Evolutionary conservation across 2,113 vertebrate species (phyloP).

Genomic region (Fulmarus glacialis): DNA sequence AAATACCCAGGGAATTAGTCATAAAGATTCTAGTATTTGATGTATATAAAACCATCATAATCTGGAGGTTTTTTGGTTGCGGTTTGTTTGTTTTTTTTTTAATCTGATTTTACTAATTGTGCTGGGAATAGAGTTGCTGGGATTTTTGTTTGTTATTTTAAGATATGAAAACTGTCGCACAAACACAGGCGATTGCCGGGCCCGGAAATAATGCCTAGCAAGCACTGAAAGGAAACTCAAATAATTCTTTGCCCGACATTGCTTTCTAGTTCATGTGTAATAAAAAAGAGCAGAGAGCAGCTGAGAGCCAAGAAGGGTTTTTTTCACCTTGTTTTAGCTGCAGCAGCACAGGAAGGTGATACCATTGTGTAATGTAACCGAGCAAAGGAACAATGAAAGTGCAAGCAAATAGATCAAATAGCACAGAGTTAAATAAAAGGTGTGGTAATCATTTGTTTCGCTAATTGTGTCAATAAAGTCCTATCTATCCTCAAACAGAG

Average conservation of each 20-base stretch:
- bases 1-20: background rate
- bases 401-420: slow-evolving; percentile 40
- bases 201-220: background rate
- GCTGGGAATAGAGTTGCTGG: background rate
- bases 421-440: slow-evolving; percentile 39
- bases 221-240: slow-evolving; percentile 43
- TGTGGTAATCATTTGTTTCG: slow-evolving; percentile 41
- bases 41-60: background rate
- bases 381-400: slow-evolving; percentile 26
- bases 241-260: background rate
- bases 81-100: background rate
- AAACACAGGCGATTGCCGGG: background rate
- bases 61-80: background rate
- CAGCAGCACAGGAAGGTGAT: slow-evolving; percentile 28
- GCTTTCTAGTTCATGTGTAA: slow-evolving; percentile 19
- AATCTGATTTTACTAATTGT: slow-evolving; percentile 6
- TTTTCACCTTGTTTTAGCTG: slow-evolving; percentile 17
- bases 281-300: slow-evolving; percentile 25
- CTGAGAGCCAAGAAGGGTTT: background rate
- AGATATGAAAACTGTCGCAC: slow-evolving; percentile 5
- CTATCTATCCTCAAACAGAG: slow-evolving; percentile 16
- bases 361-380: slow-evolving; percentile 33
- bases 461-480: slow-evolving; percentile 53
- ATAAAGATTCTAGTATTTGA: background rate
- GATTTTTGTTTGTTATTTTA: slow-evolving; percentile 40